phyloP scores from a whole-genome alignment of 2,888 invertebrate genomes.

The Harpalus rubripes region DNA sequence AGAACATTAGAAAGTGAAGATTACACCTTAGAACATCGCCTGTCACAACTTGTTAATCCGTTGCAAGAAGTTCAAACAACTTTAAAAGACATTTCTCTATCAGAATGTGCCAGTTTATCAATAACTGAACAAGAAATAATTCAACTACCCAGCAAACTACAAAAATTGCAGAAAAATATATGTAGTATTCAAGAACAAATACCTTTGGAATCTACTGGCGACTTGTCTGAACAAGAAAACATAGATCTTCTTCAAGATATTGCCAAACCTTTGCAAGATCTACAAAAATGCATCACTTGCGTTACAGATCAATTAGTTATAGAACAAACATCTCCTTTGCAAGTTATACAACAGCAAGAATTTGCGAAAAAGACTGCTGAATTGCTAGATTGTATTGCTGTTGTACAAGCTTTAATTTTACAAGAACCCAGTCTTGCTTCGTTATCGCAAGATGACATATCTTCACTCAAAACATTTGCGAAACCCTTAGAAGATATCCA shows the following conservation, averaged over 20 bases:
- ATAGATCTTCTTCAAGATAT: constrained; percentile 72
- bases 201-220: constrained; percentile 46
- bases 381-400: constrained; percentile 75
- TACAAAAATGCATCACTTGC: constrained; percentile 73
- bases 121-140: constrained; percentile 40
- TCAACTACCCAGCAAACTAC: constrained; percentile 17
- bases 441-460: constrained; percentile 47
- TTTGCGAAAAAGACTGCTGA: constrained; percentile 76
- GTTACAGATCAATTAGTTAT: constrained; percentile 71
- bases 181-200: constrained; percentile 57
- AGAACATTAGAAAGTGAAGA: constrained; percentile 33
- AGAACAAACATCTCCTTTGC: constrained; percentile 46
- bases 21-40: neutral
- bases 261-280: constrained; percentile 71
- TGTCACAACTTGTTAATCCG: constrained; percentile 30
- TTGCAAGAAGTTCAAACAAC: constrained; percentile 55
- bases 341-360: constrained; percentile 69
- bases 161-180: constrained; percentile 55
- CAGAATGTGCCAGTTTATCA: constrained; percentile 45
- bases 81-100: constrained; percentile 48
- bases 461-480: constrained; percentile 67
- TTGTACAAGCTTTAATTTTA: constrained; percentile 74
- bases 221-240: constrained; percentile 66
- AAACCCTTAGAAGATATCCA: constrained; percentile 72
- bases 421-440: constrained; percentile 71